Conservation (phyloP, 1,140 invertebrate species). For the Brachionus manjavacas region DNA sequence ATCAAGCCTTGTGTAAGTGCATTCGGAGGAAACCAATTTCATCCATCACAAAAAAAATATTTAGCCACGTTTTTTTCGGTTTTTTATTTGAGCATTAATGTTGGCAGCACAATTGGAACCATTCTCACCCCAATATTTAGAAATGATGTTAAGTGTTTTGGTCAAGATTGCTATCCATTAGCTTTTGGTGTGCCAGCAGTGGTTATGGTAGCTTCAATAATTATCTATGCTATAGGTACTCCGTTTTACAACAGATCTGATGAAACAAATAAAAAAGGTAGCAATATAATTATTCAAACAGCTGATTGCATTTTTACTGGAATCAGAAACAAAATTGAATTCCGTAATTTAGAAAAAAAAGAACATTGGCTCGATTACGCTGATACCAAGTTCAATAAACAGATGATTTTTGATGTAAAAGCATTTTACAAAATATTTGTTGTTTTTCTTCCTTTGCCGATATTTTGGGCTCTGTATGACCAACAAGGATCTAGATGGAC, state of each 20-base stretch:
- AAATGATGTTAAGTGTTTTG: slow-evolving; percentile 75
- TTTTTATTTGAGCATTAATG: slow-evolving; percentile 89
- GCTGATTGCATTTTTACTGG: not conserved
- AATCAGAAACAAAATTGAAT: slow-evolving; percentile 1
- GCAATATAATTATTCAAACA: slow-evolving; percentile 35
- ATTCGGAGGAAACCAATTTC: slow-evolving; percentile 87
- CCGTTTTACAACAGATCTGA: slow-evolving; percentile 40
- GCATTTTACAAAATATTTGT: slow-evolving; percentile 61
- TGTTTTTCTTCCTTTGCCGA: slow-evolving; percentile 74
- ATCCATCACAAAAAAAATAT: slow-evolving; percentile 9
- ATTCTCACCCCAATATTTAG: slow-evolving; percentile 78
- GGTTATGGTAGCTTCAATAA: slow-evolving; percentile 66
- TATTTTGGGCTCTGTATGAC: slow-evolving; percentile 78
- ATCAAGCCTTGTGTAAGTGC: slow-evolving; percentile 95
- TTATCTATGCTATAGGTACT: slow-evolving; percentile 41
- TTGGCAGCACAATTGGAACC: slow-evolving; percentile 83
- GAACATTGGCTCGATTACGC: slow-evolving; percentile 76
- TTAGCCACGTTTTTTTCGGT: slow-evolving; percentile 72
- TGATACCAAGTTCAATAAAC: slow-evolving; percentile 61
- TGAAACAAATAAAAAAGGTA: slow-evolving; percentile 28
- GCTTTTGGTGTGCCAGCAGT: slow-evolving; percentile 84
- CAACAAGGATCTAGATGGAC: slow-evolving; percentile 84
- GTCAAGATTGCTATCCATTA: slow-evolving; percentile 75
- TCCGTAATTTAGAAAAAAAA: slow-evolving; percentile 51
- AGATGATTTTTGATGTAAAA: slow-evolving; percentile 21